Evolutionary conservation across 1,140 invertebrate genomes (phyloP).

Genomic region (Sipha flava): DNA sequence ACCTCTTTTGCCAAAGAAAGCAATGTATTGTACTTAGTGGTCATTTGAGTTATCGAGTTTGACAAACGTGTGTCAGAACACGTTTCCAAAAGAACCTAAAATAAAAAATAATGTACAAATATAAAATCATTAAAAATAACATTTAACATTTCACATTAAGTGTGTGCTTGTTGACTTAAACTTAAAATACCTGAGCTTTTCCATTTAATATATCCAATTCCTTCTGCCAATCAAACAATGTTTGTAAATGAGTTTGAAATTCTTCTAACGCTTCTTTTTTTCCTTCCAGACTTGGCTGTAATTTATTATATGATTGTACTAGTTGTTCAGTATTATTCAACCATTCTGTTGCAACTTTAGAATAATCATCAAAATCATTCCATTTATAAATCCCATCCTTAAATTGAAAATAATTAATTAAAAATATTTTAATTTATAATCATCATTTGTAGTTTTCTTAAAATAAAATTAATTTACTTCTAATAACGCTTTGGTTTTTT

Average conservation of each 20-base stretch:
- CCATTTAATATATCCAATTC: conserved; percentile 86
- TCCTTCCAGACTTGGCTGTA: conserved; percentile 78
- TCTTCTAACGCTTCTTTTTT: conserved; percentile 83
- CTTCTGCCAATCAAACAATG: conserved; percentile 86
- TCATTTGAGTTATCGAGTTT: conserved; percentile 85
- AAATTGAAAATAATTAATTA: neutral
- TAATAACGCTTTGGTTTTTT: conserved; percentile 69
- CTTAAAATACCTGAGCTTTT: conserved; percentile 62
- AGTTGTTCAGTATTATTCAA: conserved; percentile 74
- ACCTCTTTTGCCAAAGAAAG: conserved; percentile 85
- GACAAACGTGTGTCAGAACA: conserved; percentile 88
- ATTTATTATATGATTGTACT: conserved; percentile 81
- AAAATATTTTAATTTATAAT: neutral
- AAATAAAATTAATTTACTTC: conserved; percentile 49
- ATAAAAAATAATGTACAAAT: conserved; percentile 14
- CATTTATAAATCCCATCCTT: conserved; percentile 74
- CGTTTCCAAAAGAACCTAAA: conserved; percentile 67
- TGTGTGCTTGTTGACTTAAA: no score
- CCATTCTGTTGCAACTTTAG: conserved; percentile 80
- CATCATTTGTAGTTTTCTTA: neutral
- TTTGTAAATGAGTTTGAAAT: conserved; percentile 77
- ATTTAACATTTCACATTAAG: no score
- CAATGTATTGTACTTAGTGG: conserved; percentile 89
- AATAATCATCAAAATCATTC: conserved; percentile 92
- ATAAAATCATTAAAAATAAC: neutral